Evolutionary conservation across 2,888 invertebrate genomes (phyloP).

Genomic region (Microchrysa polita): DNA sequence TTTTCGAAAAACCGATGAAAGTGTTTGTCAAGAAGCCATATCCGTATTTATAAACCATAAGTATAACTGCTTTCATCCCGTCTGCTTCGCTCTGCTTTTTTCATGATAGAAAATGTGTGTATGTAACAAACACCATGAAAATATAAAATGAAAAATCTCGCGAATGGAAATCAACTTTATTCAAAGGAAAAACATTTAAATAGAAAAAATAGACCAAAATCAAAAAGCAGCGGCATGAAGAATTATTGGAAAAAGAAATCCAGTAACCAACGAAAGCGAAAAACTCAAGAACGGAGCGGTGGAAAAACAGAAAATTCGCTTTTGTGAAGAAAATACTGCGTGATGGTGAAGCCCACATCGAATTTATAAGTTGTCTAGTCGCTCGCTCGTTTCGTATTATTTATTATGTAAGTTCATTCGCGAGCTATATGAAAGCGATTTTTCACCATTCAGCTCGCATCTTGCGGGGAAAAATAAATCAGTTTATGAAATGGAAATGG

Average conservation of each 20-base stretch:
- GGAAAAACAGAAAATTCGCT: too few relatives aligned
- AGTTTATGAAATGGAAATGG: conserved; percentile 23
- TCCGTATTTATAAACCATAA: conserved; percentile 45
- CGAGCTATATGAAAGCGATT: too few relatives aligned
- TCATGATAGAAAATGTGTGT: too few relatives aligned
- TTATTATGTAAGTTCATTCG: too few relatives aligned
- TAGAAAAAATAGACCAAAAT: background rate
- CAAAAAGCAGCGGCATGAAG: background rate
- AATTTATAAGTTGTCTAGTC: too few relatives aligned
- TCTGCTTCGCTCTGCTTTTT: background rate
- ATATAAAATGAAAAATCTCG: conserved; percentile 44
- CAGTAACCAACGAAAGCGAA: conserved; percentile 4
- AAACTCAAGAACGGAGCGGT: background rate
- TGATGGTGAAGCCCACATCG: too few relatives aligned
- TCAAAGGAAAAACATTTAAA: too few relatives aligned
- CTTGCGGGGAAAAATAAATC: background rate
- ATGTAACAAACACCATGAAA: conserved; percentile 9
- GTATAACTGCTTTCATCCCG: background rate
- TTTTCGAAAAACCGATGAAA: conserved; percentile 65
- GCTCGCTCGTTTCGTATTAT: too few relatives aligned
- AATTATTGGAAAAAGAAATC: background rate
- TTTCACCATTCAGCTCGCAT: too few relatives aligned
- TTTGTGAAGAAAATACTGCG: too few relatives aligned
- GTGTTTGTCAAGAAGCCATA: conserved; percentile 63
- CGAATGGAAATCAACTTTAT: too few relatives aligned